Evolutionary conservation across 2,113 vertebrate species (phyloP).

Genomic region (Scytalopus superciliaris): DNA sequence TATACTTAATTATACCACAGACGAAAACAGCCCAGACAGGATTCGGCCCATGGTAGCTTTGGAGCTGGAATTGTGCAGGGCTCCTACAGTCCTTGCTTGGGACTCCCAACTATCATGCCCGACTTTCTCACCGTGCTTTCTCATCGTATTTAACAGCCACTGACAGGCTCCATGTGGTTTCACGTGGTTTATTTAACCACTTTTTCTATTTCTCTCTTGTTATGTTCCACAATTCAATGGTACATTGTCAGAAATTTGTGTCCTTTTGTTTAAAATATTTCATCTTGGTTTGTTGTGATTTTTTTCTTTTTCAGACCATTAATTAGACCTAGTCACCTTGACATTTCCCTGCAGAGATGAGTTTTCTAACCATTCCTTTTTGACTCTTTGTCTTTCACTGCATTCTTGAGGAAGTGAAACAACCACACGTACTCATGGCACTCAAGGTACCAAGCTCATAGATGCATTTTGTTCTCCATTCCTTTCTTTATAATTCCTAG

Average conservation of each 20-base stretch:
- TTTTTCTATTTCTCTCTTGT: not conserved
- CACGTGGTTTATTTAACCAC: not conserved
- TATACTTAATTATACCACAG: not conserved
- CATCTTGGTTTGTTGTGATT: not conserved
- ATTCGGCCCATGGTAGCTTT: accelerated
- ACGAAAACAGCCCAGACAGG: not conserved
- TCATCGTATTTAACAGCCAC: not conserved
- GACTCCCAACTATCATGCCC: not conserved
- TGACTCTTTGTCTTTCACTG: not conserved
- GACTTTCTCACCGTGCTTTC: too few species aligned
- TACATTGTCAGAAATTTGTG: not conserved
- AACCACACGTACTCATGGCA: accelerated
- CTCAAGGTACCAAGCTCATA: not conserved
- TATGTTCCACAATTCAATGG: not conserved
- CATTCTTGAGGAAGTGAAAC: not conserved
- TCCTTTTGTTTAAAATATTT: not conserved
- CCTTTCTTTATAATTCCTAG: not conserved
- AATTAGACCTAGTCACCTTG: not conserved
- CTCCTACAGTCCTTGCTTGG: not conserved
- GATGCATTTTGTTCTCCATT: not conserved
- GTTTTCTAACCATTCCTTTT: not conserved
- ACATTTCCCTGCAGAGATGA: not conserved
- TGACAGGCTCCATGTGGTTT: not conserved
- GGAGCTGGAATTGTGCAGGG: accelerated
- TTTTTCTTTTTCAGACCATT: not conserved